A percentile compares a stretch with the other conserved stretches of the same genome.
These are phyloP conservation scores for Pimpla rufipes DNA, from an alignment of 2,888 invertebrate genomes.

Conservation along the genomic window DNA sequence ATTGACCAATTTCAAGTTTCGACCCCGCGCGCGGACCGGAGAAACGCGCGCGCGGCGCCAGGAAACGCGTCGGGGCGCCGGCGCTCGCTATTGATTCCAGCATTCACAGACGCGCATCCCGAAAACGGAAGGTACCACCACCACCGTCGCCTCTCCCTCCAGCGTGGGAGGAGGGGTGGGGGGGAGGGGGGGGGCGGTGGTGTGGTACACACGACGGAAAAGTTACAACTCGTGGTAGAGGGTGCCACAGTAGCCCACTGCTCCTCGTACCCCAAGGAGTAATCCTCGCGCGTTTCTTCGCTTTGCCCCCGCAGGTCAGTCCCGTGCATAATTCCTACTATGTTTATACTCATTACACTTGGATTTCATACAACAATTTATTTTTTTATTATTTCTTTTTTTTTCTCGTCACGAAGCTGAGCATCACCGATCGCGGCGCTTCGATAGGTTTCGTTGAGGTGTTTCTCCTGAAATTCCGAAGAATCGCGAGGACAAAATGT, in stretches of 20 bases:
- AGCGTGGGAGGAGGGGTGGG: background rate
- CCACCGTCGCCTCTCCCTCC: slow-evolving; percentile 31
- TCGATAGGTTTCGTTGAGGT: background rate
- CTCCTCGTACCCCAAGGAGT: slow-evolving; percentile 81
- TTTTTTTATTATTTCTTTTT: background rate
- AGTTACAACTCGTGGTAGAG: slow-evolving; percentile 80
- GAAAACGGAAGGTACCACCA: slow-evolving; percentile 51
- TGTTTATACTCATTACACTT: slow-evolving; percentile 1
- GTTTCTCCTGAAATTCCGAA: background rate
- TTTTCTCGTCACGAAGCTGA: background rate
- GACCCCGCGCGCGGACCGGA: slow-evolving; percentile 30
- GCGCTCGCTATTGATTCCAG: slow-evolving; percentile 83
- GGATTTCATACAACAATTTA: background rate
- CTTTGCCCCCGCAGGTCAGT: slow-evolving; percentile 81
- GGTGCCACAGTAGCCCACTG: slow-evolving; percentile 83
- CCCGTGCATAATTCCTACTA: slow-evolving; percentile 55
- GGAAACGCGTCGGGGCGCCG: slow-evolving; percentile 77
- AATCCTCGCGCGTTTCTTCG: slow-evolving; percentile 66
- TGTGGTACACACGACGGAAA: slow-evolving; percentile 79
- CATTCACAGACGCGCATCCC: slow-evolving; percentile 59
- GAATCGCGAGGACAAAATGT: background rate
- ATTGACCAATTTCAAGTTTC: slow-evolving; percentile 66
- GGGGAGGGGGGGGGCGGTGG: slow-evolving; percentile 8
- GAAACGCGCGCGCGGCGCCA: slow-evolving; percentile 14
- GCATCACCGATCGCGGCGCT: background rate